These are phyloP conservation scores for Menidia menidia DNA, from an alignment of 2,797 vertebrate genomes.

Conservation along the genomic window DNA sequence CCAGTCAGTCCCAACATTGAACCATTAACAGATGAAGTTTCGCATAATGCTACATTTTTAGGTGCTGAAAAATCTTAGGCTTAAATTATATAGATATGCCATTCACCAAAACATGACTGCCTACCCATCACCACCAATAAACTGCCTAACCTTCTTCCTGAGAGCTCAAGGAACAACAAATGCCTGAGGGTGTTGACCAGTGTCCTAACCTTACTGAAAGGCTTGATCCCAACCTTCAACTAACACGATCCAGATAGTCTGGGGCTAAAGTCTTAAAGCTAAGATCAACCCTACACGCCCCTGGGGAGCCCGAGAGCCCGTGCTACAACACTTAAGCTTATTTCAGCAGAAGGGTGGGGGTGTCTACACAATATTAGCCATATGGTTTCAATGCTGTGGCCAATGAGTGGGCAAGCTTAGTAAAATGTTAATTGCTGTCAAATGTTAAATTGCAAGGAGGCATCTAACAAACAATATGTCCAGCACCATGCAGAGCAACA, in stretches of 20 bases:
- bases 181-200: too few species aligned
- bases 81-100: background rate
- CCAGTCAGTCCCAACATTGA: background rate
- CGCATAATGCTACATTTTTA: background rate
- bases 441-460: conserved; percentile 22
- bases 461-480: conserved; percentile 36
- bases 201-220: background rate
- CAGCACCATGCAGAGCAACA: conserved; percentile 32
- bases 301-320: background rate
- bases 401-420: conserved; percentile 1
- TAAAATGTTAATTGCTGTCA: conserved; percentile 32
- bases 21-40: background rate
- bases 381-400: background rate
- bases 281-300: background rate
- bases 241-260: background rate
- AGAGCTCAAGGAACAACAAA: background rate
- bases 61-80: background rate
- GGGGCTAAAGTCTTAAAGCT: background rate
- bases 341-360: background rate
- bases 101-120: background rate
- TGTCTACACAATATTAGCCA: background rate
- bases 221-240: background rate
- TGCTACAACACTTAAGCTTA: background rate
- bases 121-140: background rate
- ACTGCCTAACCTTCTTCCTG: background rate